A percentile compares a stretch with the other conserved stretches of the same genome.
Conservation (phyloP, 2,113 vertebrate species). For the Perca schrenkii region DNA sequence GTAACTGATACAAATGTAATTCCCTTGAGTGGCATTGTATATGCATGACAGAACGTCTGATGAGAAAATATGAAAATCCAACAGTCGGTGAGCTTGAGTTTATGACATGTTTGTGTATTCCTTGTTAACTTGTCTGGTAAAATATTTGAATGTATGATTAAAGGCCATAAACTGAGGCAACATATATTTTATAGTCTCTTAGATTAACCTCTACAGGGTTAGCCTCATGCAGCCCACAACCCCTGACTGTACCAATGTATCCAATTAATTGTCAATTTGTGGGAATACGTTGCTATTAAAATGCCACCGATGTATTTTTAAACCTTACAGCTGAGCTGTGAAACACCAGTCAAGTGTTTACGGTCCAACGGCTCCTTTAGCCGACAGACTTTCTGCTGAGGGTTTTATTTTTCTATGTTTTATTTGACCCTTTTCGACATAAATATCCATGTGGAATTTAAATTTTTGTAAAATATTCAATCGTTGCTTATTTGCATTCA, state of each 20-base stretch:
- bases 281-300: background rate
- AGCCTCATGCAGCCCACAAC: background rate
- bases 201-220: background rate
- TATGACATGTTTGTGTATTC: background rate
- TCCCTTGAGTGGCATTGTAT: background rate
- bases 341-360: background rate
- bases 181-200: background rate
- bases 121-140: constrained; percentile 3
- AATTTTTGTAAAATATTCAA: constrained; percentile 64
- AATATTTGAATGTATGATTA: background rate
- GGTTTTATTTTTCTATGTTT: background rate
- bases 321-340: background rate
- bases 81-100: background rate
- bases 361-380: constrained; percentile 19
- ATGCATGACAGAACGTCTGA: background rate
- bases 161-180: background rate
- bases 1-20: background rate
- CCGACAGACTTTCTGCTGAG: constrained; percentile 23
- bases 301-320: background rate
- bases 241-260: background rate
- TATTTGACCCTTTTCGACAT: constrained; percentile 41
- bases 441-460: constrained; percentile 50
- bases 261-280: background rate
- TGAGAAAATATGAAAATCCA: background rate
- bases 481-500: constrained; percentile 50